A percentile compares a stretch with the other conserved stretches of the same genome.
Evolutionary conservation across 2,888 invertebrate genomes (phyloP).

Genomic region (Allacma fusca): DNA sequence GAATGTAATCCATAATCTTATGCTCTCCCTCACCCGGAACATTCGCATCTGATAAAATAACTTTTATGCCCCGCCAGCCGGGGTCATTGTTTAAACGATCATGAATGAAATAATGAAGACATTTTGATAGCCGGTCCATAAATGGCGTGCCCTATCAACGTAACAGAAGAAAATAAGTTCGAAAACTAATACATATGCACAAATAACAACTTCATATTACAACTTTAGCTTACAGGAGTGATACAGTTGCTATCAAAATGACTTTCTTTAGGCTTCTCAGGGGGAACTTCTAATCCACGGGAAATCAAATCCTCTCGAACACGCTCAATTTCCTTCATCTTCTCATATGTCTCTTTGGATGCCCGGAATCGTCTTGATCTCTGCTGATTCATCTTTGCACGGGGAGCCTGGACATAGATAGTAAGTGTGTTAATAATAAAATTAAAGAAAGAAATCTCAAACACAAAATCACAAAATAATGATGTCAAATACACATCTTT

Average conservation of each 20-base stretch:
- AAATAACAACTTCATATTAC: not conserved
- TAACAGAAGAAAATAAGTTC: not conserved
- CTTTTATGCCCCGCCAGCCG: constrained; percentile 92
- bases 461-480: not conserved
- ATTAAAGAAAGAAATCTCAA: too few relatives aligned
- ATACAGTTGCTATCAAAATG: constrained; percentile 99
- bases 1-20: constrained; percentile 99
- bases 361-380: constrained; percentile 95
- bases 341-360: constrained; percentile 91
- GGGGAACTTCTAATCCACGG: constrained; percentile 80
- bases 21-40: constrained; percentile 98
- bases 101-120: constrained; percentile 85
- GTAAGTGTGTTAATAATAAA: too few relatives aligned
- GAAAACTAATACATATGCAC: not conserved
- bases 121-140: constrained; percentile 83
- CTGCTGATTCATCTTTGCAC: constrained; percentile 99
- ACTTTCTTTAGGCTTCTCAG: constrained; percentile 87
- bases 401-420: constrained; percentile 76
- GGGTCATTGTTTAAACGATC: constrained; percentile 91
- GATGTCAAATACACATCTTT: too few relatives aligned
- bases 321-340: constrained; percentile 82
- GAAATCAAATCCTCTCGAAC: constrained; percentile 77
- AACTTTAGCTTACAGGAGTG: constrained; percentile 76
- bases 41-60: constrained; percentile 98
- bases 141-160: constrained; percentile 85